Evolutionary conservation across 2,888 invertebrate species (phyloP), one percentile per base, ranked within the genome.

Genomic region (Epinotia nisella): DNA sequence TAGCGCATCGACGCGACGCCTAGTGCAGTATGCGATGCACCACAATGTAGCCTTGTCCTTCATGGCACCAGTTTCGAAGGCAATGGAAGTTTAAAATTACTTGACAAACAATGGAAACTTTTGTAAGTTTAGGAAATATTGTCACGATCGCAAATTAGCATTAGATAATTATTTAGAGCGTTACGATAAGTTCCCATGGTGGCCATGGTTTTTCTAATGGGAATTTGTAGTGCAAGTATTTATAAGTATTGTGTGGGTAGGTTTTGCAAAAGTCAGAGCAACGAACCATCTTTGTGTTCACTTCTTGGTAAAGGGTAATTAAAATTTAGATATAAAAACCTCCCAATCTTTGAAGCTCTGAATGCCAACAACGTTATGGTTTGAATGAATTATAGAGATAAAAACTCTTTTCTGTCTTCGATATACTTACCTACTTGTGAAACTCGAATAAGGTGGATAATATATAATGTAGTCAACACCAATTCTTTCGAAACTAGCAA

Each of bases 1-100:
- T 61, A 49, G 64, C 62, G 61, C 45, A 35, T n/a, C 49, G 49
- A n/a, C 49, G 70, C 71, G 59, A 62, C 45, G 39, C 53, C 55
- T 66, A 71, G 58, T 64, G 73, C 68, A 68, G 68, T 64, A 70
- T 61, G 69, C 67, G 49, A 70, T 70, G 49, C 70, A 56, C 41
- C 70, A 41, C 51, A 58, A 21, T 71, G 24, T 41, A 53, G 41
- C 71, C 71, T 71, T 71, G 65, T 39, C 24, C 24, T 15, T 41
- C 41, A 59, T 51, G n/a, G 19, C 17, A 55, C 35, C 41, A 41
- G 56, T 55, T 66, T 55, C 56, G 24, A 41, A 21, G 24, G 55
- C 65, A 55, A 55, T 56, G 55, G 21, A 66, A 66, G 66, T 66
- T 66, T 56, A 11, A 66, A 55, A 66, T 66, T 41, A 66, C 66